phyloP scores from a whole-genome alignment of 2,113 vertebrate species.

The Catharus fuscescens region DNA sequence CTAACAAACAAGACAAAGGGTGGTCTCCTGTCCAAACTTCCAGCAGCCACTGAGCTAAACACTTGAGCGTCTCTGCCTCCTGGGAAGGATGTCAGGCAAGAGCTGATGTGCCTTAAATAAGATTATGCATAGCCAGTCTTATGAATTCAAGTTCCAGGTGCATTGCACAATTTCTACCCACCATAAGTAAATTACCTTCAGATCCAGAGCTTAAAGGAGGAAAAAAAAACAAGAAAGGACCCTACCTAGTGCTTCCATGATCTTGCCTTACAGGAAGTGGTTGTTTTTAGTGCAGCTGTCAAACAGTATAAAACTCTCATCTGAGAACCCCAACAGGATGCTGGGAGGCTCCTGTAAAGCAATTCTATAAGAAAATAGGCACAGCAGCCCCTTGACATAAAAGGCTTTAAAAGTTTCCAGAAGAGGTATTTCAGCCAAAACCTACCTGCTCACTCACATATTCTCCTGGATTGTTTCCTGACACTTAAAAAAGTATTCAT shows the following conservation, averaged over 20 bases:
- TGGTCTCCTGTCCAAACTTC: not conserved
- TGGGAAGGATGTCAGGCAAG: not conserved
- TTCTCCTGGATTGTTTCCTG: not conserved
- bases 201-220: not conserved
- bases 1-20: not conserved
- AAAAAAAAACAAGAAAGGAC: not conserved
- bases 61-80: not conserved
- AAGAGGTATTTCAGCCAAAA: not conserved
- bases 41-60: not conserved
- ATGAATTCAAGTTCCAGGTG: not conserved
- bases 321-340: fast-evolving
- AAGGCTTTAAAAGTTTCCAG: not conserved
- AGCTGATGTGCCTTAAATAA: not conserved
- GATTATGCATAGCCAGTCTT: not conserved
- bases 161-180: not conserved
- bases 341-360: not conserved
- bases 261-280: not conserved
- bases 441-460: not conserved
- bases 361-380: not conserved
- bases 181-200: not conserved
- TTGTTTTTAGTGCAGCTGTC: not conserved
- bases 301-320: not conserved
- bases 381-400: not conserved
- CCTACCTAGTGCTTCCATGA: not conserved
- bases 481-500: not conserved